Conservation (phyloP, 2,113 vertebrate genomes). For the Pica pica region DNA sequence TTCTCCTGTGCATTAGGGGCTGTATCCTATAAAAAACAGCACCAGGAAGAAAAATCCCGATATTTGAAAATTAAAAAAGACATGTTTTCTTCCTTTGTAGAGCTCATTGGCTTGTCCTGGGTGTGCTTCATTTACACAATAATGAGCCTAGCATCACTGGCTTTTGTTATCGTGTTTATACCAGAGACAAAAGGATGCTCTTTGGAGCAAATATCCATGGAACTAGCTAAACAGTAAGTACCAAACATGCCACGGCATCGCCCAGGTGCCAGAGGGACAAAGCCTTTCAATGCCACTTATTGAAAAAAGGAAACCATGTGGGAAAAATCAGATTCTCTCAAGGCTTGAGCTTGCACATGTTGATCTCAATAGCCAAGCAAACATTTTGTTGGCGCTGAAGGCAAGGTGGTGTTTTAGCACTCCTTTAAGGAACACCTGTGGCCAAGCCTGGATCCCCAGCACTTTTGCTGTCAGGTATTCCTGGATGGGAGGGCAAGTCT, state of each 20-base stretch:
- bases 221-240: constrained; percentile 88
- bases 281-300: neutral
- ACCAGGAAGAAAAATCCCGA: neutral
- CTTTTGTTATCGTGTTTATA: constrained; percentile 86
- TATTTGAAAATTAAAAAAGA: neutral
- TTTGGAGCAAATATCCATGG: constrained; percentile 91
- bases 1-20: neutral
- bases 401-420: neutral
- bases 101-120: constrained; percentile 84
- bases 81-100: constrained; percentile 62
- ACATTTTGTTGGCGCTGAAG: neutral
- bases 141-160: constrained; percentile 85
- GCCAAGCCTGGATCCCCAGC: neutral
- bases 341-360: neutral
- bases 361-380: neutral
- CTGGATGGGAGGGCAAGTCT: neutral
- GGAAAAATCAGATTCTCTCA: neutral
- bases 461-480: neutral
- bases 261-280: neutral
- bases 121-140: constrained; percentile 88
- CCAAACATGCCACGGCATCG: rapidly evolving
- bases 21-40: neutral
- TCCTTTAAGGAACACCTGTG: neutral
- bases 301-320: rapidly evolving
- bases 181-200: constrained; percentile 90